phyloP scores from a whole-genome alignment of 2,797 vertebrate species.

The Fratercula arctica region DNA sequence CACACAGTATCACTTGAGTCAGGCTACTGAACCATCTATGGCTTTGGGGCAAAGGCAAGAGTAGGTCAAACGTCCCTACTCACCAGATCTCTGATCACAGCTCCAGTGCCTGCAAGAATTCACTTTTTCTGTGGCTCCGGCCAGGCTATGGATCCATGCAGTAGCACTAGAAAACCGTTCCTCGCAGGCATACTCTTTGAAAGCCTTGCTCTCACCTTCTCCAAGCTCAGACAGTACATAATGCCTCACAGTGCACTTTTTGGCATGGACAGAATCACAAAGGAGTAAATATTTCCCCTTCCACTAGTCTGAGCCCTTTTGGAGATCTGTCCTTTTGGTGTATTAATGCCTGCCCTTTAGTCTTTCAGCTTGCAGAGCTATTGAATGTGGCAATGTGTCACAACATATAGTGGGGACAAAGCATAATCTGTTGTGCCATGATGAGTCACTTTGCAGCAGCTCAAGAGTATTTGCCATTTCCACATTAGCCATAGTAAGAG shows the following conservation, averaged over 20 bases:
- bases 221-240: neutral
- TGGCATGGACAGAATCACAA: no score
- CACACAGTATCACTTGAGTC: neutral
- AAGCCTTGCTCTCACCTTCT: neutral
- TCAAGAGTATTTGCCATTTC: neutral
- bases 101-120: neutral
- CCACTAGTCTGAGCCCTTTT: no score
- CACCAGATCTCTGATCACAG: neutral
- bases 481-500: neutral
- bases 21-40: neutral
- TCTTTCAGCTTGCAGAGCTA: constrained; percentile 14
- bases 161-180: neutral
- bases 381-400: constrained; percentile 31
- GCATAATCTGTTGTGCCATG: constrained; percentile 12
- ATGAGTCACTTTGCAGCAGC: neutral
- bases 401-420: neutral
- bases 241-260: neutral
- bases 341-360: constrained; percentile 30
- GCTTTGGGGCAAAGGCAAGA: neutral
- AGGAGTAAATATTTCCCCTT: no score
- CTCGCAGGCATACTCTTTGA: neutral
- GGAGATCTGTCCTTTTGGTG: neutral
- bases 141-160: neutral
- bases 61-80: neutral
- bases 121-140: neutral